phyloP scores from a whole-genome alignment of 2,888 invertebrate genomes.

The Oxystoma pomonae region DNA sequence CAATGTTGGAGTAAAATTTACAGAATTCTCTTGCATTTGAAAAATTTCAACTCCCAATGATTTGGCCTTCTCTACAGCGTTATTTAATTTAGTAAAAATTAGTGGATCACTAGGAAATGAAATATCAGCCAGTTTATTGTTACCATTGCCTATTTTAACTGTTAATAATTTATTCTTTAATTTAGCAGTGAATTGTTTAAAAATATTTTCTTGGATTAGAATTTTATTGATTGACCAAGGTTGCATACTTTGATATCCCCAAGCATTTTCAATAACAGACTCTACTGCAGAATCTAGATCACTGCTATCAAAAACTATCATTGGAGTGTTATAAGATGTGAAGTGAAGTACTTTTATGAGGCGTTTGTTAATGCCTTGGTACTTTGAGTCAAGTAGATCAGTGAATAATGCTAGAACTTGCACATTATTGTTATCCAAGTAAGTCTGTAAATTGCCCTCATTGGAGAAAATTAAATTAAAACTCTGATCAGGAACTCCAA shows the following conservation, averaged over 20 bases:
- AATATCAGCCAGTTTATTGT: conserved; percentile 49
- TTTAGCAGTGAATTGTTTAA: conserved; percentile 46
- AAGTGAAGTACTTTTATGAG: conserved; percentile 30
- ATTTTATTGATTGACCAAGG: conserved; percentile 51
- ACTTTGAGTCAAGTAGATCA: conserved; percentile 28
- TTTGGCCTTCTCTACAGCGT: conserved; percentile 31
- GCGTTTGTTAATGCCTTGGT: conserved; percentile 22
- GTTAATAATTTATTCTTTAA: conserved; percentile 41
- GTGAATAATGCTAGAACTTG: conserved; percentile 29
- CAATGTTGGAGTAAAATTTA: conserved; percentile 38
- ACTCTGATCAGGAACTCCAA: conserved; percentile 36
- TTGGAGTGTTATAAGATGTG: conserved; percentile 36
- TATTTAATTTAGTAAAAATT: conserved; percentile 31
- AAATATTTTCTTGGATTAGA: conserved; percentile 54
- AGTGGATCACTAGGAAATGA: conserved; percentile 42
- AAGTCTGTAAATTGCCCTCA: conserved; percentile 23
- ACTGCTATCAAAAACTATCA: conserved; percentile 53
- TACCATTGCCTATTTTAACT: conserved; percentile 40
- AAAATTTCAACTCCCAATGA: conserved; percentile 36
- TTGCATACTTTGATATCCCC: conserved; percentile 53
- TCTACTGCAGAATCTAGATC: conserved; percentile 56
- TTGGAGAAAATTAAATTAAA: conserved; percentile 34
- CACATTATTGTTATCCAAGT: conserved; percentile 26
- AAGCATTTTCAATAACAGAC: conserved; percentile 50
- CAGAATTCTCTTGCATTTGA: conserved; percentile 24